Evolutionary conservation across 2,888 invertebrate genomes (phyloP), one percentile per base, ranked within the genome.

Genomic region (Idaea straminata): DNA sequence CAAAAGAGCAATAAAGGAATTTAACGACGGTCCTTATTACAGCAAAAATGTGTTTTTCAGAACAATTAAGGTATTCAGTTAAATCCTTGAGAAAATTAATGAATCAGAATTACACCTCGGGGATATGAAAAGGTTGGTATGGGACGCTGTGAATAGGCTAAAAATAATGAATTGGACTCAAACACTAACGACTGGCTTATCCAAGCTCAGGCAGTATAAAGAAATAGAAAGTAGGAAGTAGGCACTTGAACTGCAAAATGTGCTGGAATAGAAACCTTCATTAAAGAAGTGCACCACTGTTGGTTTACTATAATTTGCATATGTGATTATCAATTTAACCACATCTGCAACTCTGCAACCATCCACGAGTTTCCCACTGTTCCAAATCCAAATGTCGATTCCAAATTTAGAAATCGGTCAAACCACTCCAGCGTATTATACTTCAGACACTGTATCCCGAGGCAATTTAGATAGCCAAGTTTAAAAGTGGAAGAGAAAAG

Each of bases 371-470:
- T 10, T 47, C 47, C 7, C 47, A 7, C 47, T 47, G 47, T 47
- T 47, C 47, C 47, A 47, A 47, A 47, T 47, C 80, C 75, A 84
- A 87, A 88, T 85, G 85, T 80, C 82, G 76, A 73, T 74, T 82
- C 81, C 83, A 84, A 84, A 83, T 87, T 87, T 85, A 87, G 88
- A 88, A 84, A 79, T 84, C 86, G 85, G 86, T 83, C 87, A 83
- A 70, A 80, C 81, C 78, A 76, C 82, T 83, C 78, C 69, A 65
- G 68, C 75, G 75, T 77, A 73, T 6, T 47, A 47, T 13, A 7
- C 47, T 7, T 7, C 47, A 47, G 47, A 47, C 47, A 13, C 10
- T 47, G 5, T 47, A 47, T 47, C 47, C 47, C 63, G 58, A 69
- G 60, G 36, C 63, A 67, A 68, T 70, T 65, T 65, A 36, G 15